These are phyloP conservation scores for Lottia scabra DNA, from an alignment of 2,888 invertebrate genomes.

Conservation along the genomic window DNA sequence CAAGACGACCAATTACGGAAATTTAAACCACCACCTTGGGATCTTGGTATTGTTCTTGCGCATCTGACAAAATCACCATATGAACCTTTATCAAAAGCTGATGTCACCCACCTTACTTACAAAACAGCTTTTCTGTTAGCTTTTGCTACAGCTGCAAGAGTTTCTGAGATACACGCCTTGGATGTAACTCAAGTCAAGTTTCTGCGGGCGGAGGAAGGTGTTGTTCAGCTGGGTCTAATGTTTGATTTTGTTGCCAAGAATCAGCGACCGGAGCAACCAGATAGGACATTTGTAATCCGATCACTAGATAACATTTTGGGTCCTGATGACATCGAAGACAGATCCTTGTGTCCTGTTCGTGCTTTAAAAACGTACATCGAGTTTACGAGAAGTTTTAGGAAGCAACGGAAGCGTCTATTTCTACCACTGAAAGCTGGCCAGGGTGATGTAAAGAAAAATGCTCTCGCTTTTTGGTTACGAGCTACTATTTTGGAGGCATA, in stretches of 20 bases:
- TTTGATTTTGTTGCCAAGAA: not conserved
- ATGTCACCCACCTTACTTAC: not conserved
- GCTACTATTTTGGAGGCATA: not conserved
- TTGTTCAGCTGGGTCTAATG: not conserved
- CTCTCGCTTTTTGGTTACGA: not conserved
- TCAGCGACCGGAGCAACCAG: not conserved
- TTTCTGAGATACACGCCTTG: slow-evolving; percentile 6
- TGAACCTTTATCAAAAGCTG: too few relatives aligned
- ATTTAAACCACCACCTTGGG: not conserved
- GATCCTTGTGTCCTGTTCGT: not conserved
- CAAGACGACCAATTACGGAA: not conserved
- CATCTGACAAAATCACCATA: not conserved
- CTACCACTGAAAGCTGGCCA: not conserved
- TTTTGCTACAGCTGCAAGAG: slow-evolving; percentile 7
- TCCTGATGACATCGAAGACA: not conserved
- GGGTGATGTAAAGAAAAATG: not conserved
- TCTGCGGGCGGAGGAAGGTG: not conserved
- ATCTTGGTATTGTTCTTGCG: not conserved
- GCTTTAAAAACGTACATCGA: not conserved
- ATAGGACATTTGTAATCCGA: not conserved
- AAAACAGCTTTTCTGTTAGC: slow-evolving; percentile 4
- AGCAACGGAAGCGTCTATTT: too few relatives aligned
- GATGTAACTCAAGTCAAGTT: not conserved
- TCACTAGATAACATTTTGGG: not conserved
- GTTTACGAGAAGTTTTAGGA: not conserved